Evolutionary conservation across 2,888 invertebrate genomes (phyloP).

Genomic region (Melanophora roralis): DNA sequence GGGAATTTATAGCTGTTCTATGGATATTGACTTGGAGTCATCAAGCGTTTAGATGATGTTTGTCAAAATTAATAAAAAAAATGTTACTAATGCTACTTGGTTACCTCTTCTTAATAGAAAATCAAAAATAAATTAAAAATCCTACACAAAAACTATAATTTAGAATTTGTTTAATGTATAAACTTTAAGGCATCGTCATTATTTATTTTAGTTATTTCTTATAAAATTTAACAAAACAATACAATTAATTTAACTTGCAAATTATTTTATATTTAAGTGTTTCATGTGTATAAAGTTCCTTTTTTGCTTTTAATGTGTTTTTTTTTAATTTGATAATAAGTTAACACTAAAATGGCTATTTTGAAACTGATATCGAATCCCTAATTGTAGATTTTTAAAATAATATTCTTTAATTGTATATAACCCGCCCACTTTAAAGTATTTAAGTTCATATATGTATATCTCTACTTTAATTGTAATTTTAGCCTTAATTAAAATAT

Average conservation of each 20-base stretch:
- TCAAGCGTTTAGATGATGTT: conserved; percentile 51
- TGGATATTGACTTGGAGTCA: conserved; percentile 66
- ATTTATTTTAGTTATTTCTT: too few species aligned
- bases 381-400: not conserved
- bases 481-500: not conserved
- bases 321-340: conserved; percentile 44
- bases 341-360: conserved; percentile 14
- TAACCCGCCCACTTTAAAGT: conserved; percentile 14
- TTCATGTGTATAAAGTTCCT: conserved; percentile 47
- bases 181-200: not conserved
- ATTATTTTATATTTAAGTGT: conserved; percentile 31
- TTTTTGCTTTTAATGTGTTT: conserved; percentile 50
- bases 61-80: conserved; percentile 12
- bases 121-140: not conserved
- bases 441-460: not conserved
- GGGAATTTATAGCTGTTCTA: conserved; percentile 69
- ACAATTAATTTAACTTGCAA: too few species aligned
- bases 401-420: conserved; percentile 27
- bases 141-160: not conserved
- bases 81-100: conserved; percentile 53
- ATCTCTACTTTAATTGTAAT: not conserved
- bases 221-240: too few species aligned
- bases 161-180: not conserved
- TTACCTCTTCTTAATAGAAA: not conserved
- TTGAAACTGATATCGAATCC: too few species aligned